Base-by-base conservation (phyloP, 2,113 vertebrate genomes). In the Nestor notabilis region DNA sequence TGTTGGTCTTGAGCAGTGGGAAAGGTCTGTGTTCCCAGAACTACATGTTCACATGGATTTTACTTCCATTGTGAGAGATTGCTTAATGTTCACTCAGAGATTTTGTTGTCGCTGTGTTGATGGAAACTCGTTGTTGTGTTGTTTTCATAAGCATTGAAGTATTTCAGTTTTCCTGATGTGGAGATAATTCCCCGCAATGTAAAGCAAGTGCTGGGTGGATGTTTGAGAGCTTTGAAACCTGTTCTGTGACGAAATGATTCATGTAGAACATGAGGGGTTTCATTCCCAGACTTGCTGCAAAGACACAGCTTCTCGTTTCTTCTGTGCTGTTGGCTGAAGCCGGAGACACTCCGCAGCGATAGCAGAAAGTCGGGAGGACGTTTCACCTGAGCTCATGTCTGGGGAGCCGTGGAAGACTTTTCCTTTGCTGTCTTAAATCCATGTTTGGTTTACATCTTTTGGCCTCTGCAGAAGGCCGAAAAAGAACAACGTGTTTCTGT, bases 401-500 rank as follows among this genome's bases (percentile, higher is more conserved):
- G 76, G 52, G 31, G 49, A 74, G 61, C 58, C 82, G 76, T 80
- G 55, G 46, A 85, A 87, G 46, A 31, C 63, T 89, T 66, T 86
- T 52, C 17, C 37, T 83, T 86, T 86, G 47, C 75, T 75, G 41
- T 35, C 65, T 90, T 87, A 65, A 55, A 88, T 71, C 13, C 28
- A 3, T 80, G 69, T 83, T 94, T 96, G 71, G 64, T 85, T 89
- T 63, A 91, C 91, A 80, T 77, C 37, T 68, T 85, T 70, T 95
- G 78, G 87, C 70, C 28, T 79, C 65, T 33, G 44, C 52, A 65
- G 50, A 69, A 94, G 37, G n/a, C 78, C 88, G 71, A 81, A 89
- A 71, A 46, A 74, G 86, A 94, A 77, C 78, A 94, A 83, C 81
- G 20, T 96, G 90, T 96, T 94, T 94, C 53, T 97, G 66, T 86